Evolutionary conservation across 2,797 vertebrate genomes (phyloP), one percentile per base, ranked within the genome.

Genomic region (Salarias fasciatus): DNA sequence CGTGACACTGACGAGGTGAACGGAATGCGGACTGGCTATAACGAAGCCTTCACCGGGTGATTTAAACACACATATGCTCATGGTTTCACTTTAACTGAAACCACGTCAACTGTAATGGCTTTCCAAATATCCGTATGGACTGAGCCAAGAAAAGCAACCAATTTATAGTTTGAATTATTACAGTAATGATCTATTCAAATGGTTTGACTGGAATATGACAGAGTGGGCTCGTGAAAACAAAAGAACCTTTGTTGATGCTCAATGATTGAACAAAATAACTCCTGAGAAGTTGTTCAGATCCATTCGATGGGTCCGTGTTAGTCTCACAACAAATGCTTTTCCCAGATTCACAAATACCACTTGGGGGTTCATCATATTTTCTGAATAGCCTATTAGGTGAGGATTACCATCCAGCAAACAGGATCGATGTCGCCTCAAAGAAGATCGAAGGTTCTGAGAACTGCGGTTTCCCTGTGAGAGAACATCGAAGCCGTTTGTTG

Each of bases 351-450:
- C 74, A 75, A 61, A 71, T 53, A 63, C 44, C 52, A 38, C 53
- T 37, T 24, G 28, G 59, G 49, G 50, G 48, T 67, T 77, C 64
- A 55, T 77, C 66, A 80, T 79, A 63, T 82, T 76, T 78, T 75
- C 67, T 75, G 80, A 82, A 83, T 64, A 57, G 69, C 56, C 75
- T 75, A 77, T 86, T 80, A 79, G 45, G 64, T 5, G 9, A 54
- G 63, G 80, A 89, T 90, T 86, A 84, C 62, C 83, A 84, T 87
- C 74, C 64, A 53, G n/a, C 71, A 59, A 87, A 75, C 75, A 59
- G 73, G 52, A 86, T 87, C 83, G 57, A 82, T 86, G 71, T 69
- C 76, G 69, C 70, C 67, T 68, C 51, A 62, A 53, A 80, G 73
- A 69, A 73, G 68, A 57, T 59, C 61, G 53, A 60, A 74, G 65